Conservation (phyloP, 2,888 invertebrate species). For the Trachelus troglodyta region DNA sequence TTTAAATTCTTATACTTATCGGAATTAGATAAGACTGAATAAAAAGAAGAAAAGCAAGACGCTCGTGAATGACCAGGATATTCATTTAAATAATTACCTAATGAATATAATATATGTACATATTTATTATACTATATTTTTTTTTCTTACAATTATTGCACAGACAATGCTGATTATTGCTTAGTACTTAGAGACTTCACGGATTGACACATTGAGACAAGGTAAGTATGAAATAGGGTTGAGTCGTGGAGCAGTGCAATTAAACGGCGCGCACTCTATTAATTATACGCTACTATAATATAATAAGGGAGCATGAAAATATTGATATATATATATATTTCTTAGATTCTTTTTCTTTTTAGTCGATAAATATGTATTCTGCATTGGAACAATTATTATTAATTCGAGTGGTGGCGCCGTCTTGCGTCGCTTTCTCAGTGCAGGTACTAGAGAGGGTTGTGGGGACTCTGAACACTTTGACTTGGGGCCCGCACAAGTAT, state of each 20-base stretch:
- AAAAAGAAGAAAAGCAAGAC: background rate
- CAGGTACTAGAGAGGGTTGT: constrained; percentile 53
- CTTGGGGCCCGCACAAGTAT: constrained; percentile 45
- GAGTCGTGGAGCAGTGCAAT: constrained; percentile 9
- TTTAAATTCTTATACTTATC: background rate
- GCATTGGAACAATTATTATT: constrained; percentile 1
- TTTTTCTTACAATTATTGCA: constrained; percentile 46
- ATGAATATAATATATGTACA: constrained; percentile 11
- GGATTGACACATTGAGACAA: constrained; percentile 51
- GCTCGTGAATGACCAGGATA: background rate
- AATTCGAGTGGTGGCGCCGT: constrained; percentile 7
- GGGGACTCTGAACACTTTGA: constrained; percentile 48
- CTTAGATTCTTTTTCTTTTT: constrained; percentile 20
- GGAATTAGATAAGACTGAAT: constrained; percentile 4
- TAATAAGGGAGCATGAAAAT: constrained; percentile 42
- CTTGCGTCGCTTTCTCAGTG: constrained; percentile 33
- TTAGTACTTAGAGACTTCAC: constrained; percentile 42
- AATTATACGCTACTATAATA: constrained; percentile 22
- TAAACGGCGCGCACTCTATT: constrained; percentile 20
- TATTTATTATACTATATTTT: constrained; percentile 20
- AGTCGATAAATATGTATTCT: constrained; percentile 13
- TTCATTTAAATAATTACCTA: background rate
- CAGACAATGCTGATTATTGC: constrained; percentile 56
- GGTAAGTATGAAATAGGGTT: constrained; percentile 41
- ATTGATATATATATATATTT: constrained; percentile 33